Evolutionary conservation across 2,797 vertebrate genomes (phyloP).

Genomic region (Ibycter americanus): DNA sequence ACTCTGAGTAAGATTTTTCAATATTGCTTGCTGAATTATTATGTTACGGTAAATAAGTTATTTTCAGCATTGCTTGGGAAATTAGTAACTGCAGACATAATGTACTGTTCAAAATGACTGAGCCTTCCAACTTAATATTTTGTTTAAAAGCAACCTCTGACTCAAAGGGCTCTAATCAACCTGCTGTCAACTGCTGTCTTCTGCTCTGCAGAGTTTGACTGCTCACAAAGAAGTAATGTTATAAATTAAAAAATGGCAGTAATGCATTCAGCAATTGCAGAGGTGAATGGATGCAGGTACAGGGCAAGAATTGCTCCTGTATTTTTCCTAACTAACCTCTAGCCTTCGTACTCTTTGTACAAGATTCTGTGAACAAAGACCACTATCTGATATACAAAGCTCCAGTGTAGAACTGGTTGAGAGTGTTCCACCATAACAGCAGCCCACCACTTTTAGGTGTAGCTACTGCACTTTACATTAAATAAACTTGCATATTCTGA

Average conservation of each 20-base stretch:
- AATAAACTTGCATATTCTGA: not conserved
- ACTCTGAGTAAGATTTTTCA: not conserved
- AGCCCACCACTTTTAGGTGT: not conserved
- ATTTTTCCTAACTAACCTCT: not conserved
- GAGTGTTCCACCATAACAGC: not conserved
- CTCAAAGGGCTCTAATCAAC: not conserved
- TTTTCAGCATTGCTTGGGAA: not conserved
- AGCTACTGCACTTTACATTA: conserved; percentile 53
- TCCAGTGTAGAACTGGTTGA: not conserved
- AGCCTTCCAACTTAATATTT: not conserved
- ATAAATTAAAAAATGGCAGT: not conserved
- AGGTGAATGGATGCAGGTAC: not conserved
- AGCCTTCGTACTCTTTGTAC: not conserved
- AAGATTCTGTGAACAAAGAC: not conserved
- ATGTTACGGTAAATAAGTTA: not conserved
- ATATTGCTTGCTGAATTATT: not conserved
- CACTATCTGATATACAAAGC: not conserved
- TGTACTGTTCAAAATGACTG: not conserved
- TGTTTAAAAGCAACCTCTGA: not conserved
- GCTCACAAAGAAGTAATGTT: not conserved
- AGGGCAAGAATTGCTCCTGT: not conserved
- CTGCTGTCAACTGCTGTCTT: not conserved
- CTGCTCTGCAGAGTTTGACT: not conserved
- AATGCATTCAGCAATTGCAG: not conserved
- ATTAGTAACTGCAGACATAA: not conserved